Percentiles rank a stretch among this genome's conserved stretches.
These are phyloP conservation scores for Crossocerus cetratus DNA, from an alignment of 2,888 invertebrate genomes.

Conservation along the genomic window DNA sequence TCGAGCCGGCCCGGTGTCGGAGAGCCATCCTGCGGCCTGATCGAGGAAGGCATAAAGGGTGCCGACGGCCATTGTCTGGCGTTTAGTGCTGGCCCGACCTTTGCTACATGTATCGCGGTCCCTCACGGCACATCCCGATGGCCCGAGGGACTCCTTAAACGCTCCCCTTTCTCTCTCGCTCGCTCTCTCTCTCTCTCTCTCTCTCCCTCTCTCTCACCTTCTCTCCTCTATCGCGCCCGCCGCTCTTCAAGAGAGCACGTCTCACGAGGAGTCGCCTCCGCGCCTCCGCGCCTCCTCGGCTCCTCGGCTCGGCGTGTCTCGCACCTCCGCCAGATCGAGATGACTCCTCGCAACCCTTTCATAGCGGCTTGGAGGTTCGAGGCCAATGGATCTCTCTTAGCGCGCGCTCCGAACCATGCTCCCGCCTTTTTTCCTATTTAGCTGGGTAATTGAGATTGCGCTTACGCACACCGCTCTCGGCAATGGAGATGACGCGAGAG, in stretches of 20 bases:
- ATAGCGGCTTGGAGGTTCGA: not conserved
- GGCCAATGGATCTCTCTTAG: not conserved
- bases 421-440: not conserved
- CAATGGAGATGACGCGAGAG: not conserved
- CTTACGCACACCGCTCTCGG: not conserved
- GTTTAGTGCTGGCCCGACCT: constrained; percentile 66
- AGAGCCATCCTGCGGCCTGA: constrained; percentile 50
- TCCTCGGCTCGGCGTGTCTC: constrained; percentile 20
- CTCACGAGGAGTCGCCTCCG: constrained; percentile 21
- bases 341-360: constrained; percentile 17
- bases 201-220: constrained; percentile 13
- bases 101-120: constrained; percentile 60
- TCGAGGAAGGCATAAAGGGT: constrained; percentile 62
- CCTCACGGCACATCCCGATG: constrained; percentile 57
- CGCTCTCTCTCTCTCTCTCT: too few relatives aligned
- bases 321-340: constrained; percentile 29
- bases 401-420: too few relatives aligned
- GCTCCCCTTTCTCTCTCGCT: constrained; percentile 25
- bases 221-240: constrained; percentile 3
- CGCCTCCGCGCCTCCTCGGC: too few relatives aligned
- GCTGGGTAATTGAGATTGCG: not conserved
- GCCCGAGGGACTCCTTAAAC: constrained; percentile 49
- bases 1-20: constrained; percentile 42
- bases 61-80: constrained; percentile 67
- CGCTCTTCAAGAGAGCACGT: constrained; percentile 11